Percentiles rank a stretch among this genome's conserved stretches.
Evolutionary conservation across 2,797 vertebrate species (phyloP).

Genomic region (Esox lucius): DNA sequence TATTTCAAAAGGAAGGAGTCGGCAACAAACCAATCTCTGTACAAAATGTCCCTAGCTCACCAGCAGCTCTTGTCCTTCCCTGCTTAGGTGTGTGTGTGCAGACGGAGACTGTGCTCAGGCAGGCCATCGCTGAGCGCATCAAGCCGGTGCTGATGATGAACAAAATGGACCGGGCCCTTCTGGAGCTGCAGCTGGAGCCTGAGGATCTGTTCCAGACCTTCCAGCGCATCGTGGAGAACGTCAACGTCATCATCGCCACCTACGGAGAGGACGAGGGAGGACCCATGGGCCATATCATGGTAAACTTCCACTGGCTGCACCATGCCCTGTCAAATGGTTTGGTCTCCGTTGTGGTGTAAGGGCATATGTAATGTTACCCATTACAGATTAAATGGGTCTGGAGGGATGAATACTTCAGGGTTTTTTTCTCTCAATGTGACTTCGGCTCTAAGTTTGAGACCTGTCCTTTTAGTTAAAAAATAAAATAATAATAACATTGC

Average conservation of each 20-base stretch:
- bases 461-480: too few relatives aligned
- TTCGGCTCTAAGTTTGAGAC: too few relatives aligned
- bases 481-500: too few relatives aligned
- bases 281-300: constrained; percentile 94
- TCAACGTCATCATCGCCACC: constrained; percentile 94
- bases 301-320: constrained; percentile 39
- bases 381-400: too few relatives aligned
- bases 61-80: not conserved
- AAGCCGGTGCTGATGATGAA: constrained; percentile 98
- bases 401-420: too few relatives aligned
- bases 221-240: constrained; percentile 92
- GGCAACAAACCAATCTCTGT: not conserved
- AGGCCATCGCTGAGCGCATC: constrained; percentile 93
- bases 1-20: not conserved
- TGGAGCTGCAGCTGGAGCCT: constrained; percentile 90
- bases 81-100: constrained; percentile 89
- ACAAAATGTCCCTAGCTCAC: not conserved
- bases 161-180: constrained; percentile 94
- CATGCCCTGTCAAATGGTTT: not conserved
- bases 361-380: too few relatives aligned
- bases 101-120: constrained; percentile 93
- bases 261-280: constrained; percentile 89
- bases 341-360: not conserved
- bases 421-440: too few relatives aligned
- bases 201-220: constrained; percentile 94